Evolutionary conservation across 2,113 vertebrate genomes (phyloP), one percentile per base, ranked within the genome.

Genomic region (Polypterus senegalus): DNA sequence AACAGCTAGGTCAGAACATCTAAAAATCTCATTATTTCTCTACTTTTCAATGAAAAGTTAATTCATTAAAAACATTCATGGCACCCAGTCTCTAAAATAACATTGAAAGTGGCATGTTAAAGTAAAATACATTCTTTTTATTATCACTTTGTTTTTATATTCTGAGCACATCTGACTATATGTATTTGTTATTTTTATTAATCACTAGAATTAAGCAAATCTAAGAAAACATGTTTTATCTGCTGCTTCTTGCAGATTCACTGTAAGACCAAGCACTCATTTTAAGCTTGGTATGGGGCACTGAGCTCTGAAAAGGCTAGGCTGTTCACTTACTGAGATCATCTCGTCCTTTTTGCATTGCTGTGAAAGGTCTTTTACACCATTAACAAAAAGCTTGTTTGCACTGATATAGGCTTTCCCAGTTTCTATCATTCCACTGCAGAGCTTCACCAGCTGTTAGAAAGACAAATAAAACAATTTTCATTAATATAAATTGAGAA

Each of bases 301-400:
- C 27, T 27, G 27, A 7, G 51, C 51, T 53, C 51, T 53, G 51
- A 53, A 27, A 27, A 27, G 27, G 47, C 56, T 2, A 10, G 5
- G 56, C 9, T 59, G 45, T 11, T 3, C 46, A 57, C 94, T 91
- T 76, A 98, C 94, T 79, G 91, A 94, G 65, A 98, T 90, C 83
- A 92, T 92, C 5, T 89, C 80, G 4, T 98, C 94, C 61, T 94
- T 94, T 78, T 87, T 92, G 86, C 93, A 97, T 69, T 98, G 94
- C 72, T 93, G 92, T 1, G 94, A 92, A 67, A 98, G 77, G 75
- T 98, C 94, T 7, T 93, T 85, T 66, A 98, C 83, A 0, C 94
- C 94, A 1, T 80, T 92, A 66, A 98, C 90, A 1, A 98, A 98
- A 66, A 96, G 91, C 66, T 92, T 94, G 88, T 92, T 98, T 71